A percentile compares a stretch with the other conserved stretches of the same genome.
phyloP scores from a whole-genome alignment of 2,888 invertebrate genomes.

The Achlya flavicornis region DNA sequence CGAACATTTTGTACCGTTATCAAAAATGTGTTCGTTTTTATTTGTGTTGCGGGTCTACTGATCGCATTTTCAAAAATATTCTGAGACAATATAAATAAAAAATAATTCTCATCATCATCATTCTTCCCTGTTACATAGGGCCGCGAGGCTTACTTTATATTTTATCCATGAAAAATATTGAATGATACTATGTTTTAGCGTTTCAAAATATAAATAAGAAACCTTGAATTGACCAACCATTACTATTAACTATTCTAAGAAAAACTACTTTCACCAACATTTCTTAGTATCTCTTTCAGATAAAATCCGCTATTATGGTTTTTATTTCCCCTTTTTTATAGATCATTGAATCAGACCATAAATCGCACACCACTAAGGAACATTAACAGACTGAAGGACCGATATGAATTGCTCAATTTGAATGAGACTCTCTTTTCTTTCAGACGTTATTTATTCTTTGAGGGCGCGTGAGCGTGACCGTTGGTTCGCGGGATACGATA shows the following conservation, averaged over 20 bases:
- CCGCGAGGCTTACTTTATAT: no score
- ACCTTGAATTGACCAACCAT: neutral
- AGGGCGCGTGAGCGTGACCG: constrained; percentile 19
- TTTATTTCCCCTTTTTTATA: constrained; percentile 5
- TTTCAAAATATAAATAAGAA: neutral
- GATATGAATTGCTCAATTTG: constrained; percentile 30
- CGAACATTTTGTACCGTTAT: no score
- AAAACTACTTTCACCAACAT: neutral
- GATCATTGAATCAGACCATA: constrained; percentile 10
- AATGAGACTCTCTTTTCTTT: constrained; percentile 28
- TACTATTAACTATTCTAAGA: neutral
- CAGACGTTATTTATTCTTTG: constrained; percentile 30
- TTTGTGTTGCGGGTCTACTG: no score
- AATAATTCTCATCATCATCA: no score
- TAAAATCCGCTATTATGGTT: constrained; percentile 1
- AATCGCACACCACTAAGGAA: constrained; percentile 12
- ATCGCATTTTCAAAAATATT: no score
- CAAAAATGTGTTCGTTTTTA: no score
- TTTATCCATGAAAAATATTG: no score
- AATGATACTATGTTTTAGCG: no score
- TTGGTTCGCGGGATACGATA: constrained; percentile 16
- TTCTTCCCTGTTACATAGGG: no score
- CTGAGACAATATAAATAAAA: no score
- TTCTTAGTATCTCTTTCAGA: constrained; percentile 3
- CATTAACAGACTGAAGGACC: constrained; percentile 13